Evolutionary conservation across 1,140 invertebrate genomes (phyloP).

Genomic region (Drosophila rufa): DNA sequence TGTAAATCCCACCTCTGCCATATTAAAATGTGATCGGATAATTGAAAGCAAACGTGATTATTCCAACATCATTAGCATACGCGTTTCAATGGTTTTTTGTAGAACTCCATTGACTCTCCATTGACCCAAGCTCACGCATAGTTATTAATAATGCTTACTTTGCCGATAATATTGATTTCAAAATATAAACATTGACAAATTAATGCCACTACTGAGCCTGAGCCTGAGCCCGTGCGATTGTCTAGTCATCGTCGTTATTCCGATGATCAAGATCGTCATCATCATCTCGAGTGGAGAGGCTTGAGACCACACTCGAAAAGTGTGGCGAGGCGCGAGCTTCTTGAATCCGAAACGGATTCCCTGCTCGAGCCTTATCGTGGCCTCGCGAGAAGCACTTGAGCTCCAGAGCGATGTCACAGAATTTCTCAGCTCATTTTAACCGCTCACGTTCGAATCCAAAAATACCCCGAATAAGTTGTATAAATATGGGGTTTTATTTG

Average conservation of each 20-base stretch:
- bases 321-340: slow-evolving; percentile 31
- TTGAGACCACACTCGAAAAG: slow-evolving; percentile 55
- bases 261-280: slow-evolving; percentile 30
- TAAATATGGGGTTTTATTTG: slow-evolving; percentile 65
- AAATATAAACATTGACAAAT: slow-evolving; percentile 79
- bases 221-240: slow-evolving; percentile 34
- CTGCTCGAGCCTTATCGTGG: slow-evolving; percentile 21
- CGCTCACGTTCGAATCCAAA: slow-evolving; percentile 42
- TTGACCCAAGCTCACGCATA: slow-evolving; percentile 50
- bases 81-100: slow-evolving; percentile 46
- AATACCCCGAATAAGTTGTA: slow-evolving; percentile 56
- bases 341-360: slow-evolving; percentile 32
- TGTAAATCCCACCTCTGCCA: slow-evolving; percentile 32
- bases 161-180: slow-evolving; percentile 76
- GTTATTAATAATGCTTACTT: slow-evolving; percentile 69
- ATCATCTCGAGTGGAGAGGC: slow-evolving; percentile 49
- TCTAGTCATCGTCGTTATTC: slow-evolving; percentile 47
- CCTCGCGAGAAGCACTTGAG: slow-evolving; percentile 62
- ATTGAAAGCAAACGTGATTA: slow-evolving; percentile 24
- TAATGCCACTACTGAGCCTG: slow-evolving; percentile 54
- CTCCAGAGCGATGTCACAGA: slow-evolving; percentile 34
- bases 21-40: slow-evolving; percentile 13
- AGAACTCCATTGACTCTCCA: slow-evolving; percentile 21
- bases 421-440: slow-evolving; percentile 28
- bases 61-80: slow-evolving; percentile 50